Conservation (phyloP, 2,113 vertebrate genomes). For the Rhinolophus sinicus region DNA sequence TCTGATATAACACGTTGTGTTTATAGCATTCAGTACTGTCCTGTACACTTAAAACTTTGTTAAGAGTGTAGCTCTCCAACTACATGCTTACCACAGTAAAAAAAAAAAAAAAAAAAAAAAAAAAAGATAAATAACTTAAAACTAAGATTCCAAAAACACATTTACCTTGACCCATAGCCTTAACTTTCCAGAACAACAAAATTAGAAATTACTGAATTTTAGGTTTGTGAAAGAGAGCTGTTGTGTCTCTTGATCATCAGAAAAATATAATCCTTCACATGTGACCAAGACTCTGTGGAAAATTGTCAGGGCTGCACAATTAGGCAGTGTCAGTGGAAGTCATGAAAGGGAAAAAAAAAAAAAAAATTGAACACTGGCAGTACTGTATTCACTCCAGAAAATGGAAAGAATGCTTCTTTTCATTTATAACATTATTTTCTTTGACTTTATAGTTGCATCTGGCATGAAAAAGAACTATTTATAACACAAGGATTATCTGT, state of each 20-base stretch:
- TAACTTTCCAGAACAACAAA: not conserved
- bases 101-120: not conserved
- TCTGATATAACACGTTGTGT: too few species aligned
- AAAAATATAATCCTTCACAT: constrained; percentile 20
- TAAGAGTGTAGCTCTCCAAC: not conserved
- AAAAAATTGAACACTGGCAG: constrained; percentile 37
- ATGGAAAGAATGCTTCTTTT: constrained; percentile 31
- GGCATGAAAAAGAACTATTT: constrained; percentile 65
- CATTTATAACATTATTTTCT: constrained; percentile 45
- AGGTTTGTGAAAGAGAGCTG: constrained; percentile 45
- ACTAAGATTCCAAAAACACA: not conserved
- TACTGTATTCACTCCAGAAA: constrained; percentile 53
- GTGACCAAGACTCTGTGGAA: constrained; percentile 8
- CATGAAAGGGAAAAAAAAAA: not conserved
- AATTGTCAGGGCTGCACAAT: constrained; percentile 57
- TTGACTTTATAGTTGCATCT: constrained; percentile 60
- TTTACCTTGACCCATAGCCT: not conserved
- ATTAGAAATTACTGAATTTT: constrained; percentile 30
- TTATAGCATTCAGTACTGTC: not conserved
- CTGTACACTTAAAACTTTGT: not conserved
- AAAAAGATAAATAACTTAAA: not conserved
- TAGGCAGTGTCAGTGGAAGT: constrained; percentile 44
- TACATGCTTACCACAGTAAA: not conserved
- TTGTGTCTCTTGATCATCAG: constrained; percentile 25
- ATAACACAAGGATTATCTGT: constrained; percentile 63